Base-by-base conservation (phyloP, 2,113 vertebrate species). In the Heptranchias perlo region DNA sequence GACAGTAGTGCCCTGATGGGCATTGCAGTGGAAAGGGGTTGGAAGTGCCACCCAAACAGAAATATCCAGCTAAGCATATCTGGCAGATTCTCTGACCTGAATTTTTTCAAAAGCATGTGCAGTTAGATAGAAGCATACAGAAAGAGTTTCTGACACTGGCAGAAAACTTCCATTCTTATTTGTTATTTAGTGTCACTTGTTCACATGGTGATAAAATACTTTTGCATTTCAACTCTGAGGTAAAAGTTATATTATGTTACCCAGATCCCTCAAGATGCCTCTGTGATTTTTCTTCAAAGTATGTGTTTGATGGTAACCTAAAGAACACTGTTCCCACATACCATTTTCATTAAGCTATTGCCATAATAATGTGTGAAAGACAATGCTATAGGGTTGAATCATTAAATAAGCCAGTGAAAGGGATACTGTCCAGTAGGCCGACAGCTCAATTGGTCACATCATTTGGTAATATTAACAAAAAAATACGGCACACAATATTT, bases 11-110 rank as follows among this genome's bases (percentile, higher is more conserved):
- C 13, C 87, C 87, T 31, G 28, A n/a, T 16, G 49, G 87, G 52
- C 87, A 91, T 91, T 91, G 54, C 31, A 58, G 52, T 91, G 87
- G 87, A 14, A 58, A 58, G 52, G 52, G 52, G 87, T 58, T 91
- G 13, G 87, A 54, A 58, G 31, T 54, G 13, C 87, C 87, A 91
- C 87, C 87, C 52, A 91, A 91, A 61, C 87, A 91, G 87, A 91
- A 91, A 18, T 91, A 58, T 35, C 87, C 87, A 61, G 87, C 87
- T 6, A 61, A 91, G 87, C 87, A 91, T 11, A 35, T 91, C 14
- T 91, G 52, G 87, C 87, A 91, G 87, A 58, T 4, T 5, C 87
- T 58, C 28, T 91, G 87, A 58, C 87, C 87, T 91, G 87, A 91
- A 91, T 31, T 1, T 14, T 58, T 91, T 91, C 52, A 91, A 35